Evolutionary conservation across 2,888 invertebrate genomes (phyloP), one percentile per base, ranked within the genome.

Genomic region (Parnassius apollo): DNA sequence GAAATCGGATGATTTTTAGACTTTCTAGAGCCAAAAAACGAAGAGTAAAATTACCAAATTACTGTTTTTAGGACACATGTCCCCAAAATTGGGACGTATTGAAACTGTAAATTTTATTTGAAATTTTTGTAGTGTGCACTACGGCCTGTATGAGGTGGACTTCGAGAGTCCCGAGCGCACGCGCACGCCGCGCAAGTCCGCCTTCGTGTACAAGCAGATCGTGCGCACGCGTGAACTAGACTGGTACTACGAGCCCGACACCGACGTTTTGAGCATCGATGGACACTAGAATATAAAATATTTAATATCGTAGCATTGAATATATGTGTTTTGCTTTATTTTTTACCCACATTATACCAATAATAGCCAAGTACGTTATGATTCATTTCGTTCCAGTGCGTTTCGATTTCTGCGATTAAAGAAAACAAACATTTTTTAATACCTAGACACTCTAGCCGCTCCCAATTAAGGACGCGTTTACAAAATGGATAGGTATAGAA

Each of bases 71-170:
- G 25, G 25, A 25, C 25, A 4, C 25, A 25, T 25, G 25, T 25
- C 4, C 25, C 25, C 25, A 25, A 7, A 3, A 25, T 3, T 25
- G 25, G 25, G 25, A 25, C 4, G 3, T 25, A 25, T 25, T 25
- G 3, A 25, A 25, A 2, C 25, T 25, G 25, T 25, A 25, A 25
- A 3, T 25, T 25, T 25, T 25, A 25, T 4, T 25, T 25, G 25
- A 11, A 22, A 45, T 35, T 25, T 50, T 9, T 44, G 9, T 46
- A 52, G 59, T 7, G 83, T 89, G 66, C 88, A 86, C 70, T 95
- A 94, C 78, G 95, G 96, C 12, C 68, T 96, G 4, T 94, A 94
- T 71, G 85, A 92, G 59, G 94, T 95, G 2, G 93, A 96, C 78
- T 94, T 94, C 77, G 79, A 82, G 18, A 92, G 92, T 70, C 88